phyloP scores from a whole-genome alignment of 2,797 vertebrate genomes.

The Myripristis murdjan region DNA sequence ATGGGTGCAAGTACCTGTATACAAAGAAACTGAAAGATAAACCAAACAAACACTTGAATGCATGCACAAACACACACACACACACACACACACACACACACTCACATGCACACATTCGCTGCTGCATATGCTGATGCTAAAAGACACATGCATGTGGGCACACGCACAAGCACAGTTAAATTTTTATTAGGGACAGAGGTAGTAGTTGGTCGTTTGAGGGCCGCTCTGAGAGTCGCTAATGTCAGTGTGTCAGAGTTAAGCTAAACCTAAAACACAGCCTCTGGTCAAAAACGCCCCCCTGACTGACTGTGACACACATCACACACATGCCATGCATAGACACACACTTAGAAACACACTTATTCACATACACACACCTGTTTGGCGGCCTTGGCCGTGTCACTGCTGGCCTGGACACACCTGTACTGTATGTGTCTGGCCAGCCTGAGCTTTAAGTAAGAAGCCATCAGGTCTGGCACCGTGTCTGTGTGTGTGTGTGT shows the following conservation, averaged over 20 bases:
- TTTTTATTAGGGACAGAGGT: conserved; percentile 63
- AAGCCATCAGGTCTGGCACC: conserved; percentile 53
- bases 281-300: conserved; percentile 31
- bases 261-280: conserved; percentile 67
- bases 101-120: conserved; percentile 2
- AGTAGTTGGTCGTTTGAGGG: conserved; percentile 63
- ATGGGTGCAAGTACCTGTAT: no score
- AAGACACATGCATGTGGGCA: conserved; percentile 23
- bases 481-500: not conserved
- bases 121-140: no score
- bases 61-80: conserved; percentile 4
- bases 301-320: conserved; percentile 18
- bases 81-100: conserved; percentile 20
- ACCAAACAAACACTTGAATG: not conserved
- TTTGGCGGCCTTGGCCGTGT: conserved; percentile 44
- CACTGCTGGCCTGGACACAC: conserved; percentile 61
- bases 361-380: conserved; percentile 58
- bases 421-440: conserved; percentile 51
- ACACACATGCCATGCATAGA: conserved; percentile 4
- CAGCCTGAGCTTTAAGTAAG: conserved; percentile 39
- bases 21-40: no score
- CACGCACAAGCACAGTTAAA: conserved; percentile 36
- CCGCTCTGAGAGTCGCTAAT: conserved; percentile 67
- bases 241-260: conserved; percentile 70
- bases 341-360: conserved; percentile 1